Evolutionary conservation across 2,797 vertebrate species (phyloP).

Genomic region (Kryptolebias ocellatus): DNA sequence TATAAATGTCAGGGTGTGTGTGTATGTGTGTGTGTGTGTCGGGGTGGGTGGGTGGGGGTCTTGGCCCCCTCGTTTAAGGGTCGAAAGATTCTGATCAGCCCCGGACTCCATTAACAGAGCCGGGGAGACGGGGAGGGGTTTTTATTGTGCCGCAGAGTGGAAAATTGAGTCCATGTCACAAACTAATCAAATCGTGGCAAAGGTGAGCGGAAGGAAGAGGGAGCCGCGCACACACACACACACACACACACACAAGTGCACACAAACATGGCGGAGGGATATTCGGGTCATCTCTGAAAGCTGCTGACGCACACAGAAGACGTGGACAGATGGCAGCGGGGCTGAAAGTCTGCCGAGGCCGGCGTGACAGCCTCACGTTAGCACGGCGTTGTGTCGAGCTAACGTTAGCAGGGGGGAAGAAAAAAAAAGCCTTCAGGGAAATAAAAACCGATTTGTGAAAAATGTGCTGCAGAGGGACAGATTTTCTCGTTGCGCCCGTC

Average conservation of each 20-base stretch:
- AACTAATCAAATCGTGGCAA: constrained; percentile 78
- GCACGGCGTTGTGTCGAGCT: constrained; percentile 44
- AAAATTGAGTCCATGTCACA: constrained; percentile 81
- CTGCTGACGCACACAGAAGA: constrained; percentile 61
- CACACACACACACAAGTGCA: constrained; percentile 2
- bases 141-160: constrained; percentile 74
- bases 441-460: constrained; percentile 40
- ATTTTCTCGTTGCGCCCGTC: constrained; percentile 31
- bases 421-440: constrained; percentile 33
- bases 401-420: constrained; percentile 34
- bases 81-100: constrained; percentile 66
- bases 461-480: constrained; percentile 37
- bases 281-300: constrained; percentile 55
- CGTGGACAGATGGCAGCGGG: constrained; percentile 66
- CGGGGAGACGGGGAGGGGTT: constrained; percentile 40
- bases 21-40: constrained; percentile 27
- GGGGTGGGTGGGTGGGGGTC: constrained; percentile 27
- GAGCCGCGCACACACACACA: constrained; percentile 4
- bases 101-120: constrained; percentile 62
- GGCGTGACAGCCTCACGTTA: constrained; percentile 39
- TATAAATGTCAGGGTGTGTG: constrained; percentile 45
- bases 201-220: constrained; percentile 59
- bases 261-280: constrained; percentile 42
- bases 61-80: constrained; percentile 64
- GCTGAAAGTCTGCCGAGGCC: constrained; percentile 45